Conservation (phyloP, 2,888 invertebrate species). For the Erebia epiphron region DNA sequence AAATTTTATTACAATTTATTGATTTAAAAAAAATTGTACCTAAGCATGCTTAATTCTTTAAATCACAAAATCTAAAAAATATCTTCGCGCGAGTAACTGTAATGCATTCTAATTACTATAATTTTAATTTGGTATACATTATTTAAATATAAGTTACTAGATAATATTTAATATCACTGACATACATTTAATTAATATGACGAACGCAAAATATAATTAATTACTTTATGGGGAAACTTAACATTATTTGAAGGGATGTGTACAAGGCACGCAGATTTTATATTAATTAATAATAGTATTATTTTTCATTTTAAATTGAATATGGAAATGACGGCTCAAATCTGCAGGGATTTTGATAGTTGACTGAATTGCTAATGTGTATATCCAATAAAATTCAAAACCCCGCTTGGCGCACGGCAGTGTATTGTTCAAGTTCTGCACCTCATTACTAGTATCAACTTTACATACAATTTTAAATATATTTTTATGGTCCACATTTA, state of each 20-base stretch:
- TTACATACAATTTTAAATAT: not conserved
- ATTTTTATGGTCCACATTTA: conserved; percentile 12
- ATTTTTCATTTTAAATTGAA: not conserved
- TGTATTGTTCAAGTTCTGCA: not conserved
- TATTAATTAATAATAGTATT: not conserved
- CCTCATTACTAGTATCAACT: not conserved
- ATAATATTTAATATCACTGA: conserved; percentile 33
- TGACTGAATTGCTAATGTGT: not conserved
- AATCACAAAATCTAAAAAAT: not conserved
- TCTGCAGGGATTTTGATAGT: not conserved
- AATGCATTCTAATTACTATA: conserved; percentile 11
- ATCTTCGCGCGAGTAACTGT: not conserved
- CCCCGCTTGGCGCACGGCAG: not conserved
- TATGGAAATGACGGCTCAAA: conserved; percentile 2
- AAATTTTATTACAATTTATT: not conserved
- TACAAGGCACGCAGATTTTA: conserved; percentile 37
- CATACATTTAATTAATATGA: conserved; percentile 3
- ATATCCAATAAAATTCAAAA: not conserved
- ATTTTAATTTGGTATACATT: conserved; percentile 15
- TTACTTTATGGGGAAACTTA: not conserved
- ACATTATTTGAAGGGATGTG: conserved; percentile 24
- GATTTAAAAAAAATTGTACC: not conserved
- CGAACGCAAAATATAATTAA: conserved; percentile 8
- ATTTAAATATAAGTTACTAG: conserved; percentile 19
- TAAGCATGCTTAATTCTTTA: not conserved